Base-by-base conservation (phyloP, 2,113 vertebrate species). In the Mustela lutreola region DNA sequence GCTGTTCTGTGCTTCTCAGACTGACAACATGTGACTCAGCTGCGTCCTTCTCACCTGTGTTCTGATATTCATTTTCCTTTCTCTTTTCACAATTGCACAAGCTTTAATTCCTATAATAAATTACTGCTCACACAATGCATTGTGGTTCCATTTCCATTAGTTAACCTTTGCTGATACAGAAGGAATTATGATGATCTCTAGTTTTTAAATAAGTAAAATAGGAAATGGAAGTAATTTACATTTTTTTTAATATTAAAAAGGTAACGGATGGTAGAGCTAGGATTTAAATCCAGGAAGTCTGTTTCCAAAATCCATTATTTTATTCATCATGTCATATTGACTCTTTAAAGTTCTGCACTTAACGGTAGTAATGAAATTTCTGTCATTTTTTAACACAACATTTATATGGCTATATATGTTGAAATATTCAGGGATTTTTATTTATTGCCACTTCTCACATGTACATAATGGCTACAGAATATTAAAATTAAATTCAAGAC, bases 401-500 rank as follows among this genome's bases (percentile, higher is more conserved):
- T 56, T 80, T 85, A 75, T 62, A 39, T 96, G 71, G 85, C 50
- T 50, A 21, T 63, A 28, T 24, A 21, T 78, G 63, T 67, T 71
- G 31, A 90, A 94, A 71, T 42, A 85, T 62, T 73, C 67, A 65
- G 11, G 2, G 14, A n/a, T 71, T 19, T 93, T 50, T 26, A 53
- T 89, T 82, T 90, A 53, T 89, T 67, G 19, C 8, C 42, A 63
- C 11, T 5, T 22, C 10, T 67, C 24, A 76, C 3, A 39, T 60
- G 79, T 14, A 87, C 48, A 11, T 93, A 91, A 85, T 97, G 78
- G 31, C 15, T 95, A 42, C 50, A 65, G 85, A 14, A 71, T 79
- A 48, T 60, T 56, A 88, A 58, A 75, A 92, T 81, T 90, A 65
- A 7, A 39, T 90, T 96, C 11, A 76, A 5, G 39, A 39, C 82